phyloP scores from a whole-genome alignment of 2,797 vertebrate species.

The Gobio occitaniae region DNA sequence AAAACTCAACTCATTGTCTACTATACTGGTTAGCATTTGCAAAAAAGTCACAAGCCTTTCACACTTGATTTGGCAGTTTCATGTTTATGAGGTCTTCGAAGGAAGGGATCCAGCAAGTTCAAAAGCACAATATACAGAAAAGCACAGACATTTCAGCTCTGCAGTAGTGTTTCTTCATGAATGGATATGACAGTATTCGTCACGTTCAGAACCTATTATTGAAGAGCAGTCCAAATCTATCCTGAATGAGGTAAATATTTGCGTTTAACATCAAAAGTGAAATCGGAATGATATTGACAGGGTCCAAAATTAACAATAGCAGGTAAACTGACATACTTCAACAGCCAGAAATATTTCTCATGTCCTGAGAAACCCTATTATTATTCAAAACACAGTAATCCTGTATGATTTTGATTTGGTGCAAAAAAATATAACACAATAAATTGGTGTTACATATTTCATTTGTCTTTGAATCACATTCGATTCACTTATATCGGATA shows the following conservation, averaged over 20 bases:
- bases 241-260: conserved; percentile 60
- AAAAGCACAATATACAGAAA: conserved; percentile 60
- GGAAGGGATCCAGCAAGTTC: conserved; percentile 49
- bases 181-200: conserved; percentile 51
- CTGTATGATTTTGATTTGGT: neutral
- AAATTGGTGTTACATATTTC: neutral
- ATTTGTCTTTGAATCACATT: conserved; percentile 6
- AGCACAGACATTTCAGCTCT: conserved; percentile 53
- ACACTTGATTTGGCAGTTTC: conserved; percentile 60
- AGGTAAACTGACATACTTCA: neutral
- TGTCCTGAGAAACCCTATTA: neutral
- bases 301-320: conserved; percentile 27
- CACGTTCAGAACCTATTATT: conserved; percentile 52
- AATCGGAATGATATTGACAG: conserved; percentile 42
- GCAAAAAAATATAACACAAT: neutral
- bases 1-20: conserved; percentile 36
- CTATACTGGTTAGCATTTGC: conserved; percentile 48
- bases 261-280: conserved; percentile 54
- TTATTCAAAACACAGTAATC: neutral
- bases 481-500: neutral
- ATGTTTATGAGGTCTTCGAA: conserved; percentile 59
- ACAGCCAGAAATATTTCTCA: neutral
- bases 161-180: conserved; percentile 58
- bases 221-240: conserved; percentile 55
- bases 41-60: conserved; percentile 56